phyloP scores from a whole-genome alignment of 2,888 invertebrate genomes.

The Caenorhabditis sp. region DNA sequence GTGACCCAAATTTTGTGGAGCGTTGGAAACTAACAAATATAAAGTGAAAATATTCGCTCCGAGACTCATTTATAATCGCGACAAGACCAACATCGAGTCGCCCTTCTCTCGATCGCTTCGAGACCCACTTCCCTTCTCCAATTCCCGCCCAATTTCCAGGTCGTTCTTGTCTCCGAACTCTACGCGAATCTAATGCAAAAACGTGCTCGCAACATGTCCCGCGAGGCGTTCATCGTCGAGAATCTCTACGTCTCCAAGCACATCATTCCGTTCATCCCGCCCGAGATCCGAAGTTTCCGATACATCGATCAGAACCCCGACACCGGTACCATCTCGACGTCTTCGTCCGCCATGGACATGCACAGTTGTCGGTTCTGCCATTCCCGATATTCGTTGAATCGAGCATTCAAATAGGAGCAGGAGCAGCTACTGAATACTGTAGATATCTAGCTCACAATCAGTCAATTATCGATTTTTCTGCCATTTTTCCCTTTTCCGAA shows the following conservation, averaged over 20 bases:
- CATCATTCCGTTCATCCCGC: constrained; percentile 83
- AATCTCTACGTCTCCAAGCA: constrained; percentile 83
- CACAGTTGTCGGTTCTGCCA: constrained; percentile 83
- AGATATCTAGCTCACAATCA: too few species aligned
- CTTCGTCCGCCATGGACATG: constrained; percentile 77
- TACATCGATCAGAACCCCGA: constrained; percentile 80
- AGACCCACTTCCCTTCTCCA: too few species aligned
- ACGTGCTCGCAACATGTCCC: constrained; percentile 75
- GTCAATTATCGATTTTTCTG: too few species aligned
- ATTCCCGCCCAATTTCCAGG: constrained; percentile 74
- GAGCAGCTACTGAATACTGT: too few species aligned
- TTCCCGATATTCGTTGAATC: constrained; percentile 71
- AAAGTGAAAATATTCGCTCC: too few species aligned
- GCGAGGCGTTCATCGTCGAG: constrained; percentile 83
- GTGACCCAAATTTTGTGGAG: too few species aligned
- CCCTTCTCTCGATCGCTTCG: too few species aligned
- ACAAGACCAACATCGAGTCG: too few species aligned
- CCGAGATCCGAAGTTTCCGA: constrained; percentile 82
- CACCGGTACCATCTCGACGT: constrained; percentile 72
- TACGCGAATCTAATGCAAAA: constrained; percentile 83
- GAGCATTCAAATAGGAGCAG: constrained; percentile 53
- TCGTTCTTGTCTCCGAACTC: constrained; percentile 83
- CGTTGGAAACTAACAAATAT: too few species aligned
- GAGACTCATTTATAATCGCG: too few species aligned
- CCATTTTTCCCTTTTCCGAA: neutral